Evolutionary conservation across 2,113 vertebrate species (phyloP).

Genomic region (Coregonus clupeaformis): DNA sequence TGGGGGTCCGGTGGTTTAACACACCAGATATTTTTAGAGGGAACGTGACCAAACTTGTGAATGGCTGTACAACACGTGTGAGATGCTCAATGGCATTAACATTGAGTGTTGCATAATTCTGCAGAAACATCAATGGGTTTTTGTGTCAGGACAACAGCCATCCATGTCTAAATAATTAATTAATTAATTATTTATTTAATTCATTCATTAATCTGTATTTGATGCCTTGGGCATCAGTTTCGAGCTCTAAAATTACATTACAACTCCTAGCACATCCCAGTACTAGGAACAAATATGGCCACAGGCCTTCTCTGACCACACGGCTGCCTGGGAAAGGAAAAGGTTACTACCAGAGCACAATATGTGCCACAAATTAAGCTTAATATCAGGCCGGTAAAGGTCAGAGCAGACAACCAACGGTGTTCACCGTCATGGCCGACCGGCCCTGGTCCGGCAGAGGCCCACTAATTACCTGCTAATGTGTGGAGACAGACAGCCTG

Average conservation of each 20-base stretch:
- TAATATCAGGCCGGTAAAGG: slow-evolving; percentile 42
- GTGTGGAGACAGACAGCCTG: slow-evolving; percentile 1
- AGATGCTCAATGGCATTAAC: not conserved
- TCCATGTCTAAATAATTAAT: too few relatives aligned
- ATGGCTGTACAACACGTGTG: not conserved
- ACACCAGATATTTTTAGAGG: not conserved
- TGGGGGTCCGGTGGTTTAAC: not conserved
- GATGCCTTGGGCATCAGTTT: too few relatives aligned
- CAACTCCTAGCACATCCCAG: not conserved
- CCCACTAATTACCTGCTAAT: slow-evolving; percentile 45
- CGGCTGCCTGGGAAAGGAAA: slow-evolving; percentile 24
- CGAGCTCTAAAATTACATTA: not conserved
- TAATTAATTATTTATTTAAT: not conserved
- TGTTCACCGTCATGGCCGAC: slow-evolving; percentile 20
- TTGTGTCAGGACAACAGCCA: not conserved
- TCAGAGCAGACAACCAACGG: slow-evolving; percentile 34
- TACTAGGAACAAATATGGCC: slow-evolving; percentile 27
- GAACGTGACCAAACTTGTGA: not conserved
- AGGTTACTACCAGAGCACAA: slow-evolving; percentile 37
- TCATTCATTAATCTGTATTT: not conserved
- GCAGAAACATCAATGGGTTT: not conserved
- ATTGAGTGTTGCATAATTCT: too few relatives aligned
- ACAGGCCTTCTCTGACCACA: slow-evolving; percentile 9
- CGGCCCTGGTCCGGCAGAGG: slow-evolving; percentile 11
- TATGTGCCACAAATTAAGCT: slow-evolving; percentile 29